phyloP scores from a whole-genome alignment of 2,888 invertebrate species.

The Eucera pruinosa region DNA sequence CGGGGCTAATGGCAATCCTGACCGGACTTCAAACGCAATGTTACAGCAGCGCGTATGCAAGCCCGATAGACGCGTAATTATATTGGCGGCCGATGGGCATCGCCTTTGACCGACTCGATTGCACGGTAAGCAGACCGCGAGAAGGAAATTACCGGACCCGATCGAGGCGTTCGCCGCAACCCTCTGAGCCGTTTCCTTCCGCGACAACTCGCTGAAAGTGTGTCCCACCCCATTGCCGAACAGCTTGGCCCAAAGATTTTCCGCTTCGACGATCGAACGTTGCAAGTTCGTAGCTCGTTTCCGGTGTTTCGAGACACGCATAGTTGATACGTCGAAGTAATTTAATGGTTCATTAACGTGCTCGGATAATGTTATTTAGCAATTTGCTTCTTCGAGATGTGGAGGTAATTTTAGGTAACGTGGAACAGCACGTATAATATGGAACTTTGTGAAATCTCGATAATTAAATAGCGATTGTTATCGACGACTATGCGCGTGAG shows the following conservation, averaged over 20 bases:
- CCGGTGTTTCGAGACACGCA: neutral
- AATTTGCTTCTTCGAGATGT: neutral
- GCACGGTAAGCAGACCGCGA: conserved; percentile 77
- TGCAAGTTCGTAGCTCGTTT: neutral
- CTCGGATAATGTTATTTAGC: no score
- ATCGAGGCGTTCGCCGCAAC: conserved; percentile 50
- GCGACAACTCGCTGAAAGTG: conserved; percentile 4
- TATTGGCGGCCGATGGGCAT: conserved; percentile 79
- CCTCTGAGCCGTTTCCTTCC: conserved; percentile 34
- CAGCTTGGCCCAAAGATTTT: conserved; percentile 26
- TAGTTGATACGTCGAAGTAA: neutral
- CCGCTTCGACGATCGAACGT: neutral
- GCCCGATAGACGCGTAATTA: conserved; percentile 77
- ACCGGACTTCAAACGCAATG: conserved; percentile 79
- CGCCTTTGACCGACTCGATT: conserved; percentile 80
- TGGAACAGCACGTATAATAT: no score
- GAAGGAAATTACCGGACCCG: conserved; percentile 74
- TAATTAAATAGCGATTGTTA: no score
- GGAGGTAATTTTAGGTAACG: no score
- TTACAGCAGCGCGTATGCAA: conserved; percentile 62
- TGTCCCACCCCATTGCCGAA: neutral
- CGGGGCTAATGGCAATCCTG: conserved; percentile 78
- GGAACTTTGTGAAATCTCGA: no score
- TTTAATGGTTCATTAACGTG: neutral
- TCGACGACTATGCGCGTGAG: no score